phyloP scores from a whole-genome alignment of 2,113 vertebrate genomes.

The Plestiodon gilberti region DNA sequence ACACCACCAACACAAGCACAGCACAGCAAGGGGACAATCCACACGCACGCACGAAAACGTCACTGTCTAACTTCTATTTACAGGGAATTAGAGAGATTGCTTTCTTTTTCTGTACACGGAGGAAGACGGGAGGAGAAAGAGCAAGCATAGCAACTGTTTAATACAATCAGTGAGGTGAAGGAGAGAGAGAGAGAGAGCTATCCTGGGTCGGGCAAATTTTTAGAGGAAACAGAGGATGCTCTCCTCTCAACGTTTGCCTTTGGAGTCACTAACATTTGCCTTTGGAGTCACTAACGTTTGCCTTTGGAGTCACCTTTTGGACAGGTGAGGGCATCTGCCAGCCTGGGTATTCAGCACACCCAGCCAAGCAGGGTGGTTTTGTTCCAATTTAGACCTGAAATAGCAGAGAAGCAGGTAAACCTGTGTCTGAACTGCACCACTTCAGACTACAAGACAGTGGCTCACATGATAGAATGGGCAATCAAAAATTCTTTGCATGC shows the following conservation, averaged over 20 bases:
- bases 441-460: not conserved
- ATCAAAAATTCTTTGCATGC: no score
- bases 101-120: constrained; percentile 57
- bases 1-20: constrained; percentile 52
- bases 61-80: constrained; percentile 66
- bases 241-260: not conserved
- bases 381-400: not conserved
- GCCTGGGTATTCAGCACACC: not conserved
- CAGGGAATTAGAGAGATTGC: constrained; percentile 30
- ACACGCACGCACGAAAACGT: not conserved
- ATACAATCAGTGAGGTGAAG: not conserved
- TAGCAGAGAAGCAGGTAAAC: not conserved
- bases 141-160: not conserved
- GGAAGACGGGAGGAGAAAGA: constrained; percentile 63
- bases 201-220: not conserved
- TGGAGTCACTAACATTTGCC: not conserved
- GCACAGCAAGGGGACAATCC: constrained; percentile 41
- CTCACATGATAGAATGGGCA: no score
- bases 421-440: not conserved
- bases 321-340: not conserved
- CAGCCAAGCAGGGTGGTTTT: not conserved
- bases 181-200: not conserved
- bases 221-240: not conserved
- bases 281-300: not conserved
- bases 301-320: not conserved